phyloP scores from a whole-genome alignment of 1,140 invertebrate genomes.

The Eulimnadia texana region DNA sequence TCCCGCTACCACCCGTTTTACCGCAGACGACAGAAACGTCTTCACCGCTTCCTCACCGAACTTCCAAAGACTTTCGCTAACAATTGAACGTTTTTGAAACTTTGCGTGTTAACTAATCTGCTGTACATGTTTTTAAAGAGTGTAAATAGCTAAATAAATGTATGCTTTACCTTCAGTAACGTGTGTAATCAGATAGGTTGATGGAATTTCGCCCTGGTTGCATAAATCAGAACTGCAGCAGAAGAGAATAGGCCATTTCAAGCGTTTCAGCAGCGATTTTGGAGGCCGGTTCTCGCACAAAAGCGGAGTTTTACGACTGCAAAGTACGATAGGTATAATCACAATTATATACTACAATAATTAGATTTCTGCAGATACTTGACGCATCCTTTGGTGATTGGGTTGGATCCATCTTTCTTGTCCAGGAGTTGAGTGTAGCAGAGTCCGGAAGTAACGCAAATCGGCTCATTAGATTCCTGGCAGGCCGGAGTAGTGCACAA shows the following conservation, averaged over 20 bases:
- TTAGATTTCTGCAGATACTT: too few species aligned
- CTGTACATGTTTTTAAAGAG: too few species aligned
- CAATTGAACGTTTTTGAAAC: too few species aligned
- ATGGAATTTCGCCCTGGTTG: slow-evolving; percentile 7
- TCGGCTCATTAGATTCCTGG: slow-evolving; percentile 14
- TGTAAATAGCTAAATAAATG: too few species aligned
- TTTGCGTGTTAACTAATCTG: too few species aligned
- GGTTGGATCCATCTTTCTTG: slow-evolving; percentile 21
- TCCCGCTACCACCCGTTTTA: too few species aligned
- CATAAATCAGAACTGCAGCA: slow-evolving; percentile 12
- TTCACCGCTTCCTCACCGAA: too few species aligned
- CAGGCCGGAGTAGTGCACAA: slow-evolving; percentile 22
- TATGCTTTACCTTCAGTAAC: not conserved
- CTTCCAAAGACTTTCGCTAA: too few species aligned
- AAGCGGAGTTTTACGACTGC: slow-evolving; percentile 12
- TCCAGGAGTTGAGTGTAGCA: slow-evolving; percentile 25
- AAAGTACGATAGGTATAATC: too few species aligned
- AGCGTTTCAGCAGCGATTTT: slow-evolving; percentile 1
- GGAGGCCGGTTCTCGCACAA: slow-evolving; percentile 14
- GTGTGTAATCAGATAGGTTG: not conserved
- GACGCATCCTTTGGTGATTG: slow-evolving; percentile 23
- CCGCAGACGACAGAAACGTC: too few species aligned
- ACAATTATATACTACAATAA: too few species aligned
- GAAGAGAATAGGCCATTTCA: slow-evolving; percentile 10
- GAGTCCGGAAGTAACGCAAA: slow-evolving; percentile 22